Evolutionary conservation across 2,888 invertebrate species (phyloP).

Genomic region (Zygogramma bicolorata): DNA sequence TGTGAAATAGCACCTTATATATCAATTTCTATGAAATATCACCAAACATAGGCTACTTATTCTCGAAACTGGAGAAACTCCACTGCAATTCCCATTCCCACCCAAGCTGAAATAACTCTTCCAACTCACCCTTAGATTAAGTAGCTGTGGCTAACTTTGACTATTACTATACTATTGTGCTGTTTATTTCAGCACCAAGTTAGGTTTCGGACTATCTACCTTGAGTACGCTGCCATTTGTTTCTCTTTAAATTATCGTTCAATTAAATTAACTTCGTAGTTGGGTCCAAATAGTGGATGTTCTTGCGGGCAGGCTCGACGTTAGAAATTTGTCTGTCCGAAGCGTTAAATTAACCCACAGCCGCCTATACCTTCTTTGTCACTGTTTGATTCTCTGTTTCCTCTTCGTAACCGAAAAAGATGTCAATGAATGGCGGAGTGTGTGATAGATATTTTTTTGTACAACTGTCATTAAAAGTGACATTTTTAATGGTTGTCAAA

Average conservation of each 20-base stretch:
- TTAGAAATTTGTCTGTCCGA: not conserved
- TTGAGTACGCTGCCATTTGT: conserved; percentile 36
- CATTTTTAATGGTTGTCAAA: too few species aligned
- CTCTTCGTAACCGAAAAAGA: too few species aligned
- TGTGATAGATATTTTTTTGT: too few species aligned
- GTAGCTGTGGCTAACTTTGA: conserved; percentile 66
- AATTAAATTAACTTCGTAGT: conserved; percentile 38
- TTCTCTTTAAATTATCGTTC: conserved; percentile 48
- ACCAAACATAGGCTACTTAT: too few species aligned
- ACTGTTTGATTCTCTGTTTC: too few species aligned
- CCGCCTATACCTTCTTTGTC: too few species aligned
- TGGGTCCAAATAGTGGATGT: not conserved
- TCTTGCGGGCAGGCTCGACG: not conserved
- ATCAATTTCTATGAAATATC: too few species aligned
- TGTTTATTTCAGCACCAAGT: conserved; percentile 58
- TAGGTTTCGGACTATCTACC: conserved; percentile 42
- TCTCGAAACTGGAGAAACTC: not conserved
- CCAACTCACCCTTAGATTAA: conserved; percentile 60
- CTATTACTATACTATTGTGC: conserved; percentile 64
- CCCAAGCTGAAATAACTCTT: not conserved
- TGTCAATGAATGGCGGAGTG: too few species aligned
- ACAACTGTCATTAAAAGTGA: too few species aligned
- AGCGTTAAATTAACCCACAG: not conserved
- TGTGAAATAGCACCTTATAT: too few species aligned
- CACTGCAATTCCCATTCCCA: not conserved